Percentiles rank a stretch among this genome's conserved stretches.
phyloP scores from a whole-genome alignment of 2,888 invertebrate species.

The Pristionchus arcanus region DNA sequence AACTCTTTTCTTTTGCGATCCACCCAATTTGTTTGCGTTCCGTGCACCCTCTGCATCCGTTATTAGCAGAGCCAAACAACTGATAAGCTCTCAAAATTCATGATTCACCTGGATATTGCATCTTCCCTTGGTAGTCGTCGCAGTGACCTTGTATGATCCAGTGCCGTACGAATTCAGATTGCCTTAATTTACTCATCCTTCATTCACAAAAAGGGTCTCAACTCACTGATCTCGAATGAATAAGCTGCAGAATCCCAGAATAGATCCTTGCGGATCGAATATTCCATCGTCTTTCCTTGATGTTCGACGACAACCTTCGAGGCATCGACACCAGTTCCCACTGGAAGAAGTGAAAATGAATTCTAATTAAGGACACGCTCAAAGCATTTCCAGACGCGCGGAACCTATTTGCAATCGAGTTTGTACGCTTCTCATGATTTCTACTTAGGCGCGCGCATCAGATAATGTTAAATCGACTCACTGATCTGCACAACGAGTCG shows the following conservation, averaged over 20 bases:
- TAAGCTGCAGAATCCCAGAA: constrained; percentile 30
- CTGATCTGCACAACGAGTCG: constrained; percentile 44
- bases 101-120: constrained; percentile 15
- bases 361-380: no score
- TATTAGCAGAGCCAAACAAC: no score
- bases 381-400: no score
- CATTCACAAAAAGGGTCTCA: not conserved
- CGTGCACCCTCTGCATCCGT: no score
- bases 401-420: no score
- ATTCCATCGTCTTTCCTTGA: not conserved
- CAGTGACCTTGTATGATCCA: constrained; percentile 19
- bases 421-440: no score
- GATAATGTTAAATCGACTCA: not conserved
- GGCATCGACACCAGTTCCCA: constrained; percentile 43
- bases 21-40: no score
- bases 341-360: not conserved
- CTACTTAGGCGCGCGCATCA: no score
- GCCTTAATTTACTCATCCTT: not conserved
- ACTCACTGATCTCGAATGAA: constrained; percentile 38
- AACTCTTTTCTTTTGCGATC: no score
- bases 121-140: constrained; percentile 25
- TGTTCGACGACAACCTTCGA: not conserved
- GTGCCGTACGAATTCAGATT: not conserved
- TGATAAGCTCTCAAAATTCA: not conserved
- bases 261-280: not conserved